phyloP scores from a whole-genome alignment of 2,888 invertebrate species.

The Lycaena phlaeas region DNA sequence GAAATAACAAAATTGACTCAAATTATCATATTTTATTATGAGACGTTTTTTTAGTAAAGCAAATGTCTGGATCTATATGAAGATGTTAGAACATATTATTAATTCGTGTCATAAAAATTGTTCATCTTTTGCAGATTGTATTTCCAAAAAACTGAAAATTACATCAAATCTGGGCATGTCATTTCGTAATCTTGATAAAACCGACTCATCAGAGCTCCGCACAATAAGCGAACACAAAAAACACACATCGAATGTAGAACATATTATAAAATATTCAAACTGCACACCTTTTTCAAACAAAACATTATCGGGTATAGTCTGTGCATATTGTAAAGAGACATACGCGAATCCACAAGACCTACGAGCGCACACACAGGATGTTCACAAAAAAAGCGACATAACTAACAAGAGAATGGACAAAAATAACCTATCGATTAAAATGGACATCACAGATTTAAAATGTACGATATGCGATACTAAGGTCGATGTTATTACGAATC shows the following conservation, averaged over 20 bases:
- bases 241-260: slow-evolving; percentile 43
- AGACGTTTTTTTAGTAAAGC: too few relatives aligned
- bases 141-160: slow-evolving; percentile 20
- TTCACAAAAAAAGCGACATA: slow-evolving; percentile 32
- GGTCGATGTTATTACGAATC: slow-evolving; percentile 28
- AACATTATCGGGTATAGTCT: slow-evolving; percentile 42
- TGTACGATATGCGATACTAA: slow-evolving; percentile 38
- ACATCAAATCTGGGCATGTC: slow-evolving; percentile 33
- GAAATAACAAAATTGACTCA: too few relatives aligned
- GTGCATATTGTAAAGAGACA: slow-evolving; percentile 47
- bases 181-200: slow-evolving; percentile 28
- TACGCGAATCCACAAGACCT: slow-evolving; percentile 31
- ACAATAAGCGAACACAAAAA: slow-evolving; percentile 39
- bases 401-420: slow-evolving; percentile 38
- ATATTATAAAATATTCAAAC: slow-evolving; percentile 49
- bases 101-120: too few relatives aligned
- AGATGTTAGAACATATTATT: too few relatives aligned
- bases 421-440: slow-evolving; percentile 49
- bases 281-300: slow-evolving; percentile 55
- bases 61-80: too few relatives aligned
- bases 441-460: slow-evolving; percentile 48
- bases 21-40: too few relatives aligned
- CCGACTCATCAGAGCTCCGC: slow-evolving; percentile 21
- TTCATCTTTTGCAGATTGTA: slow-evolving; percentile 19
- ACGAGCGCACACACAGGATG: slow-evolving; percentile 29